phyloP scores from a whole-genome alignment of 2,113 vertebrate species.

The Trematomus loennbergii region DNA sequence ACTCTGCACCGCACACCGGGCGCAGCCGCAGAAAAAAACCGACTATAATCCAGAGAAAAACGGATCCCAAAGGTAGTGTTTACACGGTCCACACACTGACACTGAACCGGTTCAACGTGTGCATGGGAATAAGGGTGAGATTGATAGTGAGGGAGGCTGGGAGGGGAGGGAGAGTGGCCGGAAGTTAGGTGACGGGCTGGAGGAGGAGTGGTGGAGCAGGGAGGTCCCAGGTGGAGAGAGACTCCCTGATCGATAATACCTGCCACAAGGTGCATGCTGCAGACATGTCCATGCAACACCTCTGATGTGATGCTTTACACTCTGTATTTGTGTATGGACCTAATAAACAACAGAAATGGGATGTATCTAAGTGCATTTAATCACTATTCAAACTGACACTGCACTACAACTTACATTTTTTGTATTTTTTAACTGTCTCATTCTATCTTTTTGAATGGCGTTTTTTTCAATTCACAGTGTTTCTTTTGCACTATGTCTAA shows the following conservation, averaged over 20 bases:
- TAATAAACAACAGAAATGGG: too few relatives aligned
- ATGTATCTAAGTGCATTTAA: too few relatives aligned
- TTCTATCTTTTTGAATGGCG: too few relatives aligned
- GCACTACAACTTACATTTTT: too few relatives aligned
- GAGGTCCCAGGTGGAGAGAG: slow-evolving; percentile 66
- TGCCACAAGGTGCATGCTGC: background rate
- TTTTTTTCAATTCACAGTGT: too few relatives aligned
- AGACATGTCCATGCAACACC: background rate
- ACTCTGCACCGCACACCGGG: slow-evolving; percentile 55
- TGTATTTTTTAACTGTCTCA: too few relatives aligned
- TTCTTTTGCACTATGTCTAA: too few relatives aligned
- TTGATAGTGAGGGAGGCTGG: slow-evolving; percentile 18
- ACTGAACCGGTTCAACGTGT: slow-evolving; percentile 16
- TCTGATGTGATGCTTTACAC: background rate
- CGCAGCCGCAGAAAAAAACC: slow-evolving; percentile 42
- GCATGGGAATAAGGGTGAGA: slow-evolving; percentile 1
- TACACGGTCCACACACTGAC: background rate
- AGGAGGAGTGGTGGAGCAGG: slow-evolving; percentile 47
- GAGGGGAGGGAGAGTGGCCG: slow-evolving; percentile 47
- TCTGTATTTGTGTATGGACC: too few relatives aligned
- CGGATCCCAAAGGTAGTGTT: background rate
- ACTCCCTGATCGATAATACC: slow-evolving; percentile 7
- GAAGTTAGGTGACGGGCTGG: slow-evolving; percentile 72
- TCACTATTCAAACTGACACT: too few relatives aligned
- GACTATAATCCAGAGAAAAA: background rate